A percentile compares a stretch with the other conserved stretches of the same genome.
These are phyloP conservation scores for Noctua fimbriata DNA, from an alignment of 2,888 invertebrate species.

Conservation along the genomic window DNA sequence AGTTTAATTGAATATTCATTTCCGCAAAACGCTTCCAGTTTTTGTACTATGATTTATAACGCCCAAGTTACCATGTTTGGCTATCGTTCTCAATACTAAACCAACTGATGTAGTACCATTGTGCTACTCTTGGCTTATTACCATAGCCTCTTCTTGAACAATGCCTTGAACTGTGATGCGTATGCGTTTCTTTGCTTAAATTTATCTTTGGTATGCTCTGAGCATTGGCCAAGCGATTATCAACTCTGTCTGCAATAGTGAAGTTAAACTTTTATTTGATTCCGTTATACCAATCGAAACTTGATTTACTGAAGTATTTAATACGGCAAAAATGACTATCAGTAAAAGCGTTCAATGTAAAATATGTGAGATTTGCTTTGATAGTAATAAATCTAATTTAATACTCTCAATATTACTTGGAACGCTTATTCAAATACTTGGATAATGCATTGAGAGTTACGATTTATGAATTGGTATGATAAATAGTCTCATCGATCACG, in stretches of 20 bases:
- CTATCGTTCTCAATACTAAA: conserved; percentile 76
- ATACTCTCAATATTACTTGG: conserved; percentile 30
- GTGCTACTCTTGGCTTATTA: conserved; percentile 73
- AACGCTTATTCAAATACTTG: conserved; percentile 35
- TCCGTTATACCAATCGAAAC: conserved; percentile 3
- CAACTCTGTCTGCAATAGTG: neutral
- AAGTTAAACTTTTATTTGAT: conserved; percentile 10
- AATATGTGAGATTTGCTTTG: conserved; percentile 37
- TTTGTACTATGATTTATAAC: conserved; percentile 80
- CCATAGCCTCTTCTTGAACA: conserved; percentile 73
- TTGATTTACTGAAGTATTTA: conserved; percentile 45
- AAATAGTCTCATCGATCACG: conserved; percentile 25
- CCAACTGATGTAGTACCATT: conserved; percentile 81
- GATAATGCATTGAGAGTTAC: conserved; percentile 28
- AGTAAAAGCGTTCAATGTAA: conserved; percentile 36
- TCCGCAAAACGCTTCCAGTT: conserved; percentile 71
- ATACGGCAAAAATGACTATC: conserved; percentile 34
- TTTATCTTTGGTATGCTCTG: conserved; percentile 31
- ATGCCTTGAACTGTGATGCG: conserved; percentile 55
- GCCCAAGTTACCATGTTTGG: conserved; percentile 79
- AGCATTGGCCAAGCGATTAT: conserved; percentile 12
- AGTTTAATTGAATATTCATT: conserved; percentile 78
- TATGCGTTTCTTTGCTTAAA: conserved; percentile 26
- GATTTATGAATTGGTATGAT: conserved; percentile 30
- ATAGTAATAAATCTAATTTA: conserved; percentile 49